phyloP scores from a whole-genome alignment of 1,140 invertebrate species.

The Euura lappo region DNA sequence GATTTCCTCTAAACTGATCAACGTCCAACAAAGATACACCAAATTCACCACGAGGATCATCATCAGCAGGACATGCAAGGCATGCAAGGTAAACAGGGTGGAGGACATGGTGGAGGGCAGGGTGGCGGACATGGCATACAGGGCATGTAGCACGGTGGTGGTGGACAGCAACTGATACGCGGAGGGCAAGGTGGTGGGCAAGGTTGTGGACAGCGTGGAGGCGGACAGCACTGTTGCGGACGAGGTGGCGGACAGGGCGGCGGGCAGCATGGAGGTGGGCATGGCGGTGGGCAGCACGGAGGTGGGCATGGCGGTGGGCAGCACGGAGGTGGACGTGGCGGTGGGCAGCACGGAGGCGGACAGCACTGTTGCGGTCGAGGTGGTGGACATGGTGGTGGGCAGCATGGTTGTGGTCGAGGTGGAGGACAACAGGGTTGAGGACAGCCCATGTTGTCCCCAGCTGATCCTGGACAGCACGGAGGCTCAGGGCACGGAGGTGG shows the following conservation, averaged over 20 bases:
- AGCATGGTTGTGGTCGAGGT: conserved; percentile 16
- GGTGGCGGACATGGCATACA: conserved; percentile 15
- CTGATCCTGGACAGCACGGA: conserved; percentile 12
- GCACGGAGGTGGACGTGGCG: conserved; percentile 14
- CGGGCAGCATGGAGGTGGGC: conserved; percentile 12
- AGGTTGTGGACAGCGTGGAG: conserved; percentile 9
- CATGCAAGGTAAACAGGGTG: conserved; percentile 8
- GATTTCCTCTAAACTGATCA: not conserved
- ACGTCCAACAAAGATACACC: not conserved
- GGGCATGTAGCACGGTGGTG: conserved; percentile 3
- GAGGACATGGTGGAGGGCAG: not conserved
- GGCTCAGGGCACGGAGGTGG: conserved; percentile 14
- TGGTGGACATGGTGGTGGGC: conserved; percentile 16
- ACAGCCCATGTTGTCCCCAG: not conserved
- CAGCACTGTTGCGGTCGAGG: conserved; percentile 11
- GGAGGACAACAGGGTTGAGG: conserved; percentile 1
- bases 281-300: conserved; percentile 8
- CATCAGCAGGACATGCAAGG: not conserved
- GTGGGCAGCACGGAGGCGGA: conserved; percentile 8
- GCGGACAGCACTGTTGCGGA: not conserved
- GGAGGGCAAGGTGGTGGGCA: conserved; percentile 11
- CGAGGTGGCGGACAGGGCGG: conserved; percentile 19
- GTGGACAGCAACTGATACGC: not conserved
- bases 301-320: conserved; percentile 11
- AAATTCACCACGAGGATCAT: not conserved